A percentile compares a stretch with the other conserved stretches of the same genome.
Evolutionary conservation across 2,888 invertebrate genomes (phyloP).

Genomic region (Pseudoips prasinana): DNA sequence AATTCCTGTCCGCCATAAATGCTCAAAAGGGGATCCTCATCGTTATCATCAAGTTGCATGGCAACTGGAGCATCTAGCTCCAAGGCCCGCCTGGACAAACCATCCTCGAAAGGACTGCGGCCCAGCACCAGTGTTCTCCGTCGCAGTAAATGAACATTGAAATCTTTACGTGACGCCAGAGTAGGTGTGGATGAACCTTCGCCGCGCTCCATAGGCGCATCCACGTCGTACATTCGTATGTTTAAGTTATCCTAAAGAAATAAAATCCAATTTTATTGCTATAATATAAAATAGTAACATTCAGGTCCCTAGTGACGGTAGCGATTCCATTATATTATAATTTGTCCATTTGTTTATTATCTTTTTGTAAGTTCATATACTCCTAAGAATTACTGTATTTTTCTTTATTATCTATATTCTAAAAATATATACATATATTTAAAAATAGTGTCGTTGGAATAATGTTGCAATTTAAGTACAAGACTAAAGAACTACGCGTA

Average conservation of each 20-base stretch:
- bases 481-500: no score
- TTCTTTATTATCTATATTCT: no score
- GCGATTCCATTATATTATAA: no score
- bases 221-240: conserved; percentile 64
- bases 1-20: conserved; percentile 96
- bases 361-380: no score
- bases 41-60: conserved; percentile 80
- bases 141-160: conserved; percentile 62
- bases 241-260: conserved; percentile 59
- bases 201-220: conserved; percentile 36
- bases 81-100: conserved; percentile 43
- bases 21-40: conserved; percentile 90
- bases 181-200: conserved; percentile 42
- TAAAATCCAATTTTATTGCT: not conserved
- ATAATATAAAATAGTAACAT: no score
- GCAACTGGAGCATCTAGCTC: conserved; percentile 77
- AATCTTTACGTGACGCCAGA: conserved; percentile 52
- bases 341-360: no score
- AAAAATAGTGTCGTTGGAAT: no score
- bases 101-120: conserved; percentile 65
- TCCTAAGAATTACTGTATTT: no score
- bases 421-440: no score
- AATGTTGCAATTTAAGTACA: no score
- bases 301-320: no score
- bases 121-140: conserved; percentile 64